These are phyloP conservation scores for Siderastrea siderea DNA, from an alignment of 92 coral and sea anemone genomes.

Conservation along the genomic window DNA sequence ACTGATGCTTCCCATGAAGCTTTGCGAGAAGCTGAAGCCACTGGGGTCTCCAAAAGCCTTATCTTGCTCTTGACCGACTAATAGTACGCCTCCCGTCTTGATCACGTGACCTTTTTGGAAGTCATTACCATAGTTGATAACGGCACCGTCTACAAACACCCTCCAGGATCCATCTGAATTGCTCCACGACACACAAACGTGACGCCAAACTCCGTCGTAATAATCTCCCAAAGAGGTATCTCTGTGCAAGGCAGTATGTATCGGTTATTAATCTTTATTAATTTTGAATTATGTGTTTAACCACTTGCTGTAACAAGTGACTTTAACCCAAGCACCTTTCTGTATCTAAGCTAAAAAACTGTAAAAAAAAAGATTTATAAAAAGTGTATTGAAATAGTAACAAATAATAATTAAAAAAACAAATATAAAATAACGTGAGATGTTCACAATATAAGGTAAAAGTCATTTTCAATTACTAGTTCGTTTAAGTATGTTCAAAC, in stretches of 20 bases:
- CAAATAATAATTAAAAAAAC: no score
- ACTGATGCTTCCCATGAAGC: conserved; percentile 27
- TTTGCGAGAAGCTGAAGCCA: background rate
- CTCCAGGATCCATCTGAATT: conserved; percentile 5
- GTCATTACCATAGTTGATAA: background rate
- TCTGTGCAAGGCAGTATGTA: background rate
- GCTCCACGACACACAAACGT: conserved; percentile 1
- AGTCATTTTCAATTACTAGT: no score
- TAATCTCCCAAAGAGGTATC: background rate
- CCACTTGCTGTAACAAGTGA: no score
- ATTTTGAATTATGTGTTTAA: no score
- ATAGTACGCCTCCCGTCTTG: background rate
- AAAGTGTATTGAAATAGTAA: no score
- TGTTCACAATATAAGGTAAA: no score
- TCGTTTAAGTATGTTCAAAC: no score
- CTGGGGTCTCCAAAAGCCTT: background rate
- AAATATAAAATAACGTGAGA: no score
- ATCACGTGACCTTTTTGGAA: background rate
- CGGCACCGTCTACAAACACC: background rate
- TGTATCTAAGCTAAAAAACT: no score
- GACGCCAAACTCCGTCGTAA: conserved; percentile 11
- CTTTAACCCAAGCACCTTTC: no score
- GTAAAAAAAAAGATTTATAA: no score
- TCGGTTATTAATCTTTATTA: background rate
- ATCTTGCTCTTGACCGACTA: conserved; percentile 39